phyloP scores from a whole-genome alignment of 2,797 vertebrate species.

The Ataeniobius toweri region DNA sequence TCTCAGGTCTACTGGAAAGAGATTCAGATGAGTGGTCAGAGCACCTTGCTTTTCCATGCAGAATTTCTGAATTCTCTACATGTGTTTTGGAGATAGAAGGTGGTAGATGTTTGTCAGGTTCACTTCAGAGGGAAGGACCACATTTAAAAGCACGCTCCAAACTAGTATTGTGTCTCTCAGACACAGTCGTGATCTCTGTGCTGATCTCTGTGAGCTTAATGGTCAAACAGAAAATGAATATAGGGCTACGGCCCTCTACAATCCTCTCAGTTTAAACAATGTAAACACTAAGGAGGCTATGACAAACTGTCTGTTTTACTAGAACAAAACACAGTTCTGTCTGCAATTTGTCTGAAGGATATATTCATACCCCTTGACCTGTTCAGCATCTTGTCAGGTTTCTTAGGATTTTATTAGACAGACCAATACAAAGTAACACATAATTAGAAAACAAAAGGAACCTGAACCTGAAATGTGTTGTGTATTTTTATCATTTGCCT shows the following conservation, averaged over 20 bases:
- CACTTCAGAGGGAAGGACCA: constrained; percentile 23
- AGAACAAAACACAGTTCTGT: not conserved
- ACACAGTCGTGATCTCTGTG: constrained; percentile 31
- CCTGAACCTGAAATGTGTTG: not conserved
- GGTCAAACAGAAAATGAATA: constrained; percentile 59
- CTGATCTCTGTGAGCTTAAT: constrained; percentile 64
- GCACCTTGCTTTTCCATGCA: constrained; percentile 41
- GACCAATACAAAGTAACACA: not conserved
- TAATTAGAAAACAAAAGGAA: not conserved
- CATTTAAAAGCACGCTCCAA: constrained; percentile 30
- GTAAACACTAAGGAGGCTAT: constrained; percentile 20
- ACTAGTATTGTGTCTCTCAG: constrained; percentile 46
- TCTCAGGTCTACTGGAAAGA: constrained; percentile 41
- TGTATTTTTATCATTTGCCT: too few species aligned
- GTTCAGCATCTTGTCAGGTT: not conserved
- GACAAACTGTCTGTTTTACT: not conserved
- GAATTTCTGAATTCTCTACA: constrained; percentile 38
- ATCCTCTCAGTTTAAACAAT: constrained; percentile 51
- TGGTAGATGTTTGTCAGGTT: constrained; percentile 20
- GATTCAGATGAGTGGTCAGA: constrained; percentile 8
- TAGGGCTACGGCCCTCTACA: constrained; percentile 43
- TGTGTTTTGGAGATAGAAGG: constrained; percentile 31
- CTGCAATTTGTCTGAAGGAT: not conserved
- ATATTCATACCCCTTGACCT: not conserved
- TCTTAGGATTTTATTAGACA: not conserved